Evolutionary conservation across 2,888 invertebrate genomes (phyloP), one percentile per base, ranked within the genome.

Genomic region (Coleophora deauratella): DNA sequence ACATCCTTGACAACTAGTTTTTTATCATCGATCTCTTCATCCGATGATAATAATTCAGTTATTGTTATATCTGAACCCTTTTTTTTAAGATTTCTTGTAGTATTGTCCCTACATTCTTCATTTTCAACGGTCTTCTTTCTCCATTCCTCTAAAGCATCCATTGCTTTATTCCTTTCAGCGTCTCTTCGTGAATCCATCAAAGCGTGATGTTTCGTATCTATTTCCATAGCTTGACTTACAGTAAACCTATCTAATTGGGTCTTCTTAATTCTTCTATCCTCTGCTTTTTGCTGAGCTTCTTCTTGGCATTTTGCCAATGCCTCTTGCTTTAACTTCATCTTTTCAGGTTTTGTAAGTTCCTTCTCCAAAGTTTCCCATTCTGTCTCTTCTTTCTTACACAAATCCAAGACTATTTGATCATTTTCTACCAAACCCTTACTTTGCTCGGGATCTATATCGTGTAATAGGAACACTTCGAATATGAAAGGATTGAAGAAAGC

Each of bases 381-480:
- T 13, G 61, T 62, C 15, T 76, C 65, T 30, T 87, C 85, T 27
- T 59, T 62, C 74, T 95, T 95, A 33, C 76, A 68, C 42, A 95
- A 78, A 64, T 91, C 90, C 59, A 94, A 88, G 11, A 90, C 65
- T 13, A 92, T 89, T 38, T 88, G 76, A 27, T 88, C 87, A 36
- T 90, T 86, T 33, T 89, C 86, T 27, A 93, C 70, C 2, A 88
- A 87, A 54, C 92, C 93, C 51, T 85, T 87, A 59, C 93, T 92
- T 51, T 82, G 79, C 12, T 81, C 75, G 40, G 88, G 89, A 54
- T 91, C 76, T 1, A 95, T 88, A 8, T 87, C 71, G 40, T 88
- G 74, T 48, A 85, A 72, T n/a, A 93, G 76, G 62, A 93, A 90
- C 33, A 90, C 78, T 81, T 95, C 95, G 60, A 94, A 91, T 42